Percentiles rank a stretch among this genome's conserved stretches.
Evolutionary conservation across 2,888 invertebrate species (phyloP).

Genomic region (Drosophila suboccidentalis): DNA sequence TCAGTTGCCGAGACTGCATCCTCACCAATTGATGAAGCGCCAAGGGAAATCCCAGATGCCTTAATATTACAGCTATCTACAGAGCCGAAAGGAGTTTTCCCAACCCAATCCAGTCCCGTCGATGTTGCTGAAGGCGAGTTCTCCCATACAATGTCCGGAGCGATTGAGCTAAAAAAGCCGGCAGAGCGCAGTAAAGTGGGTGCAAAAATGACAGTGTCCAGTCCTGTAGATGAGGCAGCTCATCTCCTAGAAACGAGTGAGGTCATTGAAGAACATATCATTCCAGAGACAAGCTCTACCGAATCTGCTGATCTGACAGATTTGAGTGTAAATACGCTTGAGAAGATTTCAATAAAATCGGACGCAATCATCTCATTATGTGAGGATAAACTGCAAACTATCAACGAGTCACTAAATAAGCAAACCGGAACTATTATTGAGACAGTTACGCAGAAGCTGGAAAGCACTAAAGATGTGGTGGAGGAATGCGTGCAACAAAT

Average conservation of each 20-base stretch:
- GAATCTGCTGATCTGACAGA: conserved; percentile 14
- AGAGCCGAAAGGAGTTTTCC: conserved; percentile 39
- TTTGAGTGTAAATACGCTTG: conserved; percentile 16
- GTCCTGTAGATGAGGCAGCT: conserved; percentile 68
- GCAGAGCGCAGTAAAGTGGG: conserved; percentile 51
- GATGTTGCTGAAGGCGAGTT: conserved; percentile 76
- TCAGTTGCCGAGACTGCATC: conserved; percentile 69
- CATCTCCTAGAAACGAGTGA: conserved; percentile 34
- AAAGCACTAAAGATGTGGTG: conserved; percentile 45
- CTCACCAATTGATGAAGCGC: conserved; percentile 80
- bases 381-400: conserved; percentile 28
- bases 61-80: conserved; percentile 41
- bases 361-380: conserved; percentile 24
- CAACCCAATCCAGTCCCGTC: conserved; percentile 70
- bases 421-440: conserved; percentile 25
- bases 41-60: conserved; percentile 38
- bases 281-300: conserved; percentile 5
- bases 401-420: conserved; percentile 28
- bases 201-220: conserved; percentile 65
- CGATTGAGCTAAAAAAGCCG: conserved; percentile 54
- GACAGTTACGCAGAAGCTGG: conserved; percentile 33
- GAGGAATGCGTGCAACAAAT: conserved; percentile 42
- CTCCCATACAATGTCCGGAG: conserved; percentile 21
- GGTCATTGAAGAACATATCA: conserved; percentile 54
- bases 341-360: conserved; percentile 25